Base-by-base conservation (phyloP, 2,797 vertebrate species). In the Hippoglossus hippoglossus region DNA sequence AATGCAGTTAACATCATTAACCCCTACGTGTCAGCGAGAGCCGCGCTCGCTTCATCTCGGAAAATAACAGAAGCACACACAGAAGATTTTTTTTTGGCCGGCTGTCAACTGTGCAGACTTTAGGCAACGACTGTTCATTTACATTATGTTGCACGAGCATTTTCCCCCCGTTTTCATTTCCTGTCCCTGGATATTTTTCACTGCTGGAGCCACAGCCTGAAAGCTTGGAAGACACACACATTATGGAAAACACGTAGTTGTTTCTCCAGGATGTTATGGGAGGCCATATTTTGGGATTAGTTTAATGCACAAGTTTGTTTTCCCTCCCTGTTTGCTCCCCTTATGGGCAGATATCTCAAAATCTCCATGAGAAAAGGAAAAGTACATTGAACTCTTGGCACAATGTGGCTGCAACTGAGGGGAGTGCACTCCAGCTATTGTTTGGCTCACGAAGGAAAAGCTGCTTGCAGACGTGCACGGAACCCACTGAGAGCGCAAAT, bases 141-240 rank as follows among this genome's bases (percentile, higher is more conserved):
- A 47, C 73, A 83, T 85, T 77, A 67, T 77, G 78, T 85, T 63
- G 64, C 51, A 67, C 41, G 47, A 73, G 82, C 73, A 36, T 15
- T 55, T 57, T 49, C 2, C 11, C 24, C 24, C 5, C 5, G 28
- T 63, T 59, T 50, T 15, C 16, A 53, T 65, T 75, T 85, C 63
- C 67, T 64, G 41, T 63, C 49, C 12, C 44, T 62, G 52, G 39
- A 65, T 71, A 79, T 73, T 71, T 77, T 66, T 79, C 65, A 62
- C 59, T 36, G 26, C 65, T 31, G 25, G 49, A 66, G 57, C 55
- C 34, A 54, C 15, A 60, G 46, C 49, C 73, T 34, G 21, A 58
- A 68, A 77, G 63, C 39, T 64, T 39, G 24, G 50, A 59, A 24
- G 28, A 44, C 72, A 55, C 62, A 79, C 65, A 52, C 28, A 73